Conservation (phyloP, 2,888 invertebrate species). For the Meghimatium bilineatum region DNA sequence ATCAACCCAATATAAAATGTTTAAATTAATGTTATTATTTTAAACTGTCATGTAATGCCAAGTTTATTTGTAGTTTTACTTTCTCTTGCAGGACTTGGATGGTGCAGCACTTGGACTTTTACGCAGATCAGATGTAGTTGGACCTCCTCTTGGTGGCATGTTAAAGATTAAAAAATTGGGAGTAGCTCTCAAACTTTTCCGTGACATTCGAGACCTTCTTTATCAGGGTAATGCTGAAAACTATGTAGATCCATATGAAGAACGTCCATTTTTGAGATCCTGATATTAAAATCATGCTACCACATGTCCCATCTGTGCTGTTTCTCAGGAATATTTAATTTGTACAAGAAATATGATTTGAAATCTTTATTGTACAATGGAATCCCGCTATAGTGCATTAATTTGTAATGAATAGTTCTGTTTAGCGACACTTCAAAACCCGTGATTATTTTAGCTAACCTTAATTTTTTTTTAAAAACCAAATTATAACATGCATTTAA, state of each 20-base stretch:
- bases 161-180: constrained; percentile 45
- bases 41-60: not conserved
- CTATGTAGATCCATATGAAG: constrained; percentile 49
- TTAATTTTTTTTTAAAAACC: too few relatives aligned
- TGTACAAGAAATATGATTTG: not conserved
- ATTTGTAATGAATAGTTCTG: too few relatives aligned
- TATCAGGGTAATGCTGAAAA: constrained; percentile 43
- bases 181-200: constrained; percentile 49
- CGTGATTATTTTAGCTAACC: too few relatives aligned
- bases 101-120: constrained; percentile 44
- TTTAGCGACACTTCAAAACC: too few relatives aligned
- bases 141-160: constrained; percentile 45
- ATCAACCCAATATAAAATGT: too few relatives aligned
- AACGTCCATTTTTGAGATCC: constrained; percentile 43
- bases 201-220: constrained; percentile 45
- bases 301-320: not conserved
- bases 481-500: too few relatives aligned
- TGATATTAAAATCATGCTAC: too few relatives aligned
- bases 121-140: constrained; percentile 47
- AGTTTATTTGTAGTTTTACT: not conserved
- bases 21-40: too few relatives aligned
- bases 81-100: constrained; percentile 40
- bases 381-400: not conserved
- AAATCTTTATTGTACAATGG: not conserved
- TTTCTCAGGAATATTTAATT: constrained; percentile 29